Evolutionary conservation across 1,140 invertebrate genomes (phyloP).

Genomic region (Trichonephila clavipes): DNA sequence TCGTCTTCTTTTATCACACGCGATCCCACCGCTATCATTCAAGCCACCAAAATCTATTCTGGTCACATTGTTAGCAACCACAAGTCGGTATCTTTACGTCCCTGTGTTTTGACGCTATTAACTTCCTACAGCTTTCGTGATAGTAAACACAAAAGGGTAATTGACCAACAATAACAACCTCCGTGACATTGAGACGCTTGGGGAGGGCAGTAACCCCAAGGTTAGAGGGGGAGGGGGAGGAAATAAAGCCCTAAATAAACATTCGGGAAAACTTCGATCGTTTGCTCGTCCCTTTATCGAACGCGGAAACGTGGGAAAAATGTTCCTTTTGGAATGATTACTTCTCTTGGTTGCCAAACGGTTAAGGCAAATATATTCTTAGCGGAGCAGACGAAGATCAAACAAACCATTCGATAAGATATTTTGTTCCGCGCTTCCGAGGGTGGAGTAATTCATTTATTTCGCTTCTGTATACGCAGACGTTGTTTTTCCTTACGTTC

Average conservation of each 20-base stretch:
- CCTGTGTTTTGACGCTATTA: background rate
- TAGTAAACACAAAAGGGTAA: background rate
- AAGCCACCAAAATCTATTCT: too few relatives aligned
- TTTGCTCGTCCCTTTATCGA: conserved; percentile 4
- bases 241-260: conserved; percentile 39
- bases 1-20: too few relatives aligned
- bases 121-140: background rate
- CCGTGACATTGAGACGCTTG: background rate
- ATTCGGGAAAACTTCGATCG: conserved; percentile 44
- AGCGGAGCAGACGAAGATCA: conserved; percentile 6
- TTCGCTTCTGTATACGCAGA: background rate
- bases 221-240: background rate
- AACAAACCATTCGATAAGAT: conserved; percentile 42
- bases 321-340: conserved; percentile 37
- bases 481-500: too few relatives aligned
- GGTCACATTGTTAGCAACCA: too few relatives aligned
- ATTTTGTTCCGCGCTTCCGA: background rate
- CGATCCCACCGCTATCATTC: too few relatives aligned
- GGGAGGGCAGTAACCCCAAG: conserved; percentile 8
- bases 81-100: background rate
- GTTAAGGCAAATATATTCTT: conserved; percentile 39
- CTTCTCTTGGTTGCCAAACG: conserved; percentile 26
- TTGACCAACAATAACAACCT: conserved; percentile 44
- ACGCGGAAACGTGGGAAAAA: conserved; percentile 39
- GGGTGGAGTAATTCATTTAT: conserved; percentile 2